phyloP scores from a whole-genome alignment of 2,797 vertebrate genomes.

The Mergus octosetaceus region DNA sequence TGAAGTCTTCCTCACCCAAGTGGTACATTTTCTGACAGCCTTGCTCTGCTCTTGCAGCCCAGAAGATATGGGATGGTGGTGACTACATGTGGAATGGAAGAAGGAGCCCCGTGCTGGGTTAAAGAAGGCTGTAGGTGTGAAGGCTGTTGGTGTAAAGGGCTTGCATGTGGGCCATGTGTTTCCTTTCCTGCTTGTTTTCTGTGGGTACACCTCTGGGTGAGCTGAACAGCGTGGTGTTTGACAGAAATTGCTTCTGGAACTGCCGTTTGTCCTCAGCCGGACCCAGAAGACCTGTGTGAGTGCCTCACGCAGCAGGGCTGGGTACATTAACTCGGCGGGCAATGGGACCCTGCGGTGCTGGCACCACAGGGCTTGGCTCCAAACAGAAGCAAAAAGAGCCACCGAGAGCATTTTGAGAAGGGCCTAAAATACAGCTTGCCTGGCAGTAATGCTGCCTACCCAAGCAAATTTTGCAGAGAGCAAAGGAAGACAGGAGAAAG shows the following conservation, averaged over 20 bases:
- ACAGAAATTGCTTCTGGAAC: background rate
- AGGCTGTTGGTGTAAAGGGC: background rate
- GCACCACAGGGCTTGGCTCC: accelerated
- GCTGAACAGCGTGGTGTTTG: background rate
- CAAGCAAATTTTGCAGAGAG: background rate
- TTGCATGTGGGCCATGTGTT: background rate
- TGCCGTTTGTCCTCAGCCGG: background rate
- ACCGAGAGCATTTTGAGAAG: background rate
- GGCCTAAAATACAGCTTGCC: background rate
- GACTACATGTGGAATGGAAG: accelerated
- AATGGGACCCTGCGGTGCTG: background rate
- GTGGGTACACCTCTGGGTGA: background rate
- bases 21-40: background rate
- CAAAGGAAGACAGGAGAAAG: background rate
- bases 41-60: background rate
- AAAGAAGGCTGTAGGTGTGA: background rate
- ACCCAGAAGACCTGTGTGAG: background rate
- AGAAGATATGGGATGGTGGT: background rate
- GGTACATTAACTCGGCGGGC: accelerated
- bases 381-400: background rate
- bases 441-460: background rate
- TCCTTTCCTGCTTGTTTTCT: background rate
- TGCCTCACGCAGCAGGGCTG: background rate
- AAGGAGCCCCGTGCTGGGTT: background rate
- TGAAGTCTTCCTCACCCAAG: background rate